Conservation (phyloP, 2,113 vertebrate genomes). For the Megaceryle maxima region DNA sequence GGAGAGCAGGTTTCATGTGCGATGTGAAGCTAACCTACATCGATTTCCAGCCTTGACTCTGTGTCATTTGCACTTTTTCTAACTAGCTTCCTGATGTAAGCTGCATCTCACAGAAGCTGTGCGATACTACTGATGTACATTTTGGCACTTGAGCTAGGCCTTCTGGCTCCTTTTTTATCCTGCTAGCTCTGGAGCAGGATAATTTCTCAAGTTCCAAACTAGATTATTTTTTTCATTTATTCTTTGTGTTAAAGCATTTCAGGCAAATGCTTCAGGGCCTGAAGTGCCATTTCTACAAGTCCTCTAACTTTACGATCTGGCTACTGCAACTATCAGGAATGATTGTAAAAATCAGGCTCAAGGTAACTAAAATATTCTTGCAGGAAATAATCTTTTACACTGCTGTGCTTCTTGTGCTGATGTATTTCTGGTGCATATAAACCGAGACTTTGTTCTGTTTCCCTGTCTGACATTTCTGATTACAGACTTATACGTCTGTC, state of each 20-base stretch:
- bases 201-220: slow-evolving; percentile 3
- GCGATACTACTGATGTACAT: not conserved
- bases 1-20: not conserved
- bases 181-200: not conserved
- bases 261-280: not conserved
- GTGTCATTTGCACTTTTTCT: not conserved
- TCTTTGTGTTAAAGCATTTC: not conserved
- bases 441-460: not conserved
- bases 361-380: not conserved
- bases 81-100: not conserved
- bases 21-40: not conserved
- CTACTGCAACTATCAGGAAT: not conserved
- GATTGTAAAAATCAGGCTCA: not conserved
- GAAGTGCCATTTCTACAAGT: not conserved
- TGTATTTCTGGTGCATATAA: not conserved
- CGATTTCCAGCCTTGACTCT: not conserved
- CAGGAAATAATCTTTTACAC: not conserved
- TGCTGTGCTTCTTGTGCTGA: not conserved
- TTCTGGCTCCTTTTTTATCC: not conserved
- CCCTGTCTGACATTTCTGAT: not conserved
- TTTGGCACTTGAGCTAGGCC: not conserved
- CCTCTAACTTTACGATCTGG: not conserved
- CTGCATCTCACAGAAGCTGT: not conserved
- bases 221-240: not conserved
- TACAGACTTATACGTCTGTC: not conserved